Evolutionary conservation across 2,113 vertebrate genomes (phyloP), one percentile per base, ranked within the genome.

Genomic region (Morone saxatilis): DNA sequence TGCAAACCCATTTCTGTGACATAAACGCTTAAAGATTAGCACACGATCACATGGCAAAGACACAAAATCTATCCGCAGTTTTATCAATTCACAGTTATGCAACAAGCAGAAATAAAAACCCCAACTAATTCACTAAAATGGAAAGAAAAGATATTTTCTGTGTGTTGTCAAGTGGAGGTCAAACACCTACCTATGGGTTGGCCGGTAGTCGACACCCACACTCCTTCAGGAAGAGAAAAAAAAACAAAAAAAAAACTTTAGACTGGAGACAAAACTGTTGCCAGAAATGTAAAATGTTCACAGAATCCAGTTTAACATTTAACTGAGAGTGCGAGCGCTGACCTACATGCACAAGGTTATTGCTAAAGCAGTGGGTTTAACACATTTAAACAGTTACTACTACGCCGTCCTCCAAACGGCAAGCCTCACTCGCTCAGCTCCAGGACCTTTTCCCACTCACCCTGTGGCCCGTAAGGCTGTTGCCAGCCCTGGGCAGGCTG

Each of bases 201-300:
- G 92, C 97, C 98, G 72, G 98, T 96, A 87, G 98, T 96, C 69
- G 98, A 97, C 94, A 99, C 97, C 98, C 98, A 99, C 96, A 99
- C 98, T 91, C 98, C 98, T 99, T 88, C 17, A 91, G 92, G 2
- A 91, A 82, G 57, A 85, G 19, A 56, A 4, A 22, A n/a, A 63
- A 76, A 60, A n/a, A n/a, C n/a, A n/a, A n/a, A 47, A 57, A 69
- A 43, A 50, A 17, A 63, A 31, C 6, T 10, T 86, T 41, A 85
- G 38, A 72, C n/a, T 47, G 4, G 69, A 48, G 16, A 60, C 11
- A 84, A 66, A 36, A 80, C 73, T 85, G 20, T 53, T 16, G 36
- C 45, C 41, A 72, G 11, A 69, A 68, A 70, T n/a, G 54, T 45
- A 38, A 81, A 83, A 62, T 75, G 25, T 51, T 78, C 38, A 67